phyloP scores from a whole-genome alignment of 2,888 invertebrate genomes.

The Sceliomorpha sp. region DNA sequence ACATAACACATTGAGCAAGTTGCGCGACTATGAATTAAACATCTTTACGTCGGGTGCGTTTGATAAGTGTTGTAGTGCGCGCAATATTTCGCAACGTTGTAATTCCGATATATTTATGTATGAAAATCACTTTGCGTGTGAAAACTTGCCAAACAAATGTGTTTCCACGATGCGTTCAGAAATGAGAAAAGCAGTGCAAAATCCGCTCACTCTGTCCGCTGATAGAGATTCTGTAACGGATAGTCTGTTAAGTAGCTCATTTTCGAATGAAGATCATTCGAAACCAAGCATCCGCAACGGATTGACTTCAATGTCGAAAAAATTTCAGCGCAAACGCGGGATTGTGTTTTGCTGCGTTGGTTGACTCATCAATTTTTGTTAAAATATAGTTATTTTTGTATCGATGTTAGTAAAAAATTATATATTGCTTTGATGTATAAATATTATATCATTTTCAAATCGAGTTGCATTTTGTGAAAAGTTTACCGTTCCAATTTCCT shows the following conservation, averaged over 20 bases:
- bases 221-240: not conserved
- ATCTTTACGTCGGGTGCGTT: no score
- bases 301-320: slow-evolving; percentile 9
- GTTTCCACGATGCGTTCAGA: no score
- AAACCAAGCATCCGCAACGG: slow-evolving; percentile 14
- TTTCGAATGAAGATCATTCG: slow-evolving; percentile 1
- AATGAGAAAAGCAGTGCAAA: not conserved
- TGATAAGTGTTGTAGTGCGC: not conserved
- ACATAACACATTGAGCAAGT: no score
- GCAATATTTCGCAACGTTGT: not conserved
- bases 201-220: slow-evolving; percentile 1
- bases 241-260: slow-evolving; percentile 11
- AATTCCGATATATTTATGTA: not conserved
- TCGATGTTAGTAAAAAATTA: no score
- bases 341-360: slow-evolving; percentile 42
- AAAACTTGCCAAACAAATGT: no score
- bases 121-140: slow-evolving; percentile 2
- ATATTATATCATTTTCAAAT: no score
- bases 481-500: no score
- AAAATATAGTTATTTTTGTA: not conserved
- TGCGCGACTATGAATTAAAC: no score
- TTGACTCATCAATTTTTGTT: slow-evolving; percentile 10
- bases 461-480: no score
- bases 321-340: slow-evolving; percentile 17
- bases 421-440: no score